Conservation (phyloP, 1,140 invertebrate species). For the Pseudachorutes palmiensis region DNA sequence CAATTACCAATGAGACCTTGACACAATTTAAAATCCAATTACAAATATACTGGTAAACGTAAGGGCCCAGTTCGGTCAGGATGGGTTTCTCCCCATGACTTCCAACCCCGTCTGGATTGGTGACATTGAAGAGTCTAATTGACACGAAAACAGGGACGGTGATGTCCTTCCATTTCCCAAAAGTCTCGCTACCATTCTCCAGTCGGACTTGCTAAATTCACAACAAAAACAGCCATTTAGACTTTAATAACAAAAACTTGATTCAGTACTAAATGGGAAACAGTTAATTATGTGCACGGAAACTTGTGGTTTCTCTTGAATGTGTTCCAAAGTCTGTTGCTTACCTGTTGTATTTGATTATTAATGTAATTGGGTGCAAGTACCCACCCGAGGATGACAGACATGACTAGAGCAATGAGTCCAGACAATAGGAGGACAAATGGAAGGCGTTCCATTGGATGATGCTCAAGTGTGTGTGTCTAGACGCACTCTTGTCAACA, state of each 20-base stretch:
- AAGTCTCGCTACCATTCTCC: slow-evolving; percentile 29
- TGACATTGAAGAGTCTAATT: slow-evolving; percentile 31
- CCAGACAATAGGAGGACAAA: slow-evolving; percentile 18
- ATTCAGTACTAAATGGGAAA: neutral
- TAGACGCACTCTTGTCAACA: neutral
- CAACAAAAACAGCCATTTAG: no score
- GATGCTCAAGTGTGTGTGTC: neutral
- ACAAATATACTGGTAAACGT: slow-evolving; percentile 29
- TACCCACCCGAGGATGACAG: slow-evolving; percentile 30
- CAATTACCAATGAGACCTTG: neutral
- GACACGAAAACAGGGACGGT: slow-evolving; percentile 19
- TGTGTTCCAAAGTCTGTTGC: neutral
- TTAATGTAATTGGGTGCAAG: slow-evolving; percentile 27
- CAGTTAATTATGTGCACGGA: no score
- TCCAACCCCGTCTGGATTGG: slow-evolving; percentile 28
- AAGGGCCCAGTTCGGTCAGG: slow-evolving; percentile 31
- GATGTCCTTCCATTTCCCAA: slow-evolving; percentile 27
- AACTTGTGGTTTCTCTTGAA: neutral
- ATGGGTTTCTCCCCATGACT: slow-evolving; percentile 20
- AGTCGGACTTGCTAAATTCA: slow-evolving; percentile 25
- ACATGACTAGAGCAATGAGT: slow-evolving; percentile 19
- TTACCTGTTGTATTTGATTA: slow-evolving; percentile 30
- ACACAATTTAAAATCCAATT: neutral
- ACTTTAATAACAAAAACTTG: neutral
- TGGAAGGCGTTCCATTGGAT: slow-evolving; percentile 17